Conservation (phyloP, 2,797 vertebrate genomes). For the Poeciliopsis infans region DNA sequence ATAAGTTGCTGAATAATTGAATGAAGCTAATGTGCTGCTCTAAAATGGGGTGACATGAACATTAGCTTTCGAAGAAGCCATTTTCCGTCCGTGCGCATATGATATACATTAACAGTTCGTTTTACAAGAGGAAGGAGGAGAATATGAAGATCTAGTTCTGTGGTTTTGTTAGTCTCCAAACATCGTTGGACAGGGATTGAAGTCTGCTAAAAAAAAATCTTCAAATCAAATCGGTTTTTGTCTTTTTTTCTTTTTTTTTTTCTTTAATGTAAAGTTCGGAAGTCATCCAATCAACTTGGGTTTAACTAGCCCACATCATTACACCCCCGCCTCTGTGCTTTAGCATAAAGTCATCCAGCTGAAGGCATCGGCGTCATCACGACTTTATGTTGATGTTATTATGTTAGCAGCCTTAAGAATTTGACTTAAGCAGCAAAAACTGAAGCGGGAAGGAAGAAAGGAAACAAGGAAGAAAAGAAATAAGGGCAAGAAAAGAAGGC, state of each 20-base stretch:
- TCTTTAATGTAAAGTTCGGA: background rate
- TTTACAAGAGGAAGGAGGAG: background rate
- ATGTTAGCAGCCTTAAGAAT: background rate
- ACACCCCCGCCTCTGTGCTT: background rate
- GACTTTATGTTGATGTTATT: too few relatives aligned
- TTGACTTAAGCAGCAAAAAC: background rate
- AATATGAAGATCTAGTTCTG: background rate
- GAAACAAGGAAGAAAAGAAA: background rate
- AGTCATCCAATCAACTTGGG: background rate
- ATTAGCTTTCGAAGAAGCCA: slow-evolving; percentile 1
- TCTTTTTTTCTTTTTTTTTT: too few relatives aligned
- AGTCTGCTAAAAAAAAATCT: background rate
- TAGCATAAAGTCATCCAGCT: background rate
- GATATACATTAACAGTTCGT: background rate
- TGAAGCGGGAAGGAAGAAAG: background rate
- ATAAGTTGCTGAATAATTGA: slow-evolving; percentile 75
- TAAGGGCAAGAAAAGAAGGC: background rate
- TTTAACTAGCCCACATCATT: background rate
- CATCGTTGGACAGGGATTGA: background rate
- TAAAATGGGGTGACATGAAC: slow-evolving; percentile 29
- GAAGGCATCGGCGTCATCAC: too few relatives aligned
- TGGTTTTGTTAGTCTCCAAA: background rate
- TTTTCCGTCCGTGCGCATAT: background rate
- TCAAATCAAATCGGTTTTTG: background rate
- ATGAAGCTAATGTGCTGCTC: slow-evolving; percentile 70